Conservation (phyloP, 2,888 invertebrate genomes). For the Meganola albula region DNA sequence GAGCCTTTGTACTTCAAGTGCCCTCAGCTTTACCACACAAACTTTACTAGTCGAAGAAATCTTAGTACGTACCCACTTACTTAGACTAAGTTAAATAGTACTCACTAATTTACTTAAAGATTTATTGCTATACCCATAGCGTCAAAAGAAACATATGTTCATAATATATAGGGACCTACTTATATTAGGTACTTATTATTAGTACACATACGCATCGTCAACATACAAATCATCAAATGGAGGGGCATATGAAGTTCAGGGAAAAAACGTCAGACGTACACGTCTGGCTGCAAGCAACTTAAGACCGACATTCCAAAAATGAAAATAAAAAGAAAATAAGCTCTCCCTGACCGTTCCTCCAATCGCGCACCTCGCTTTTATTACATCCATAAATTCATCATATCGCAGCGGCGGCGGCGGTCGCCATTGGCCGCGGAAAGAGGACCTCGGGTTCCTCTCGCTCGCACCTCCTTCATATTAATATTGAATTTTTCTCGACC, state of each 20-base stretch:
- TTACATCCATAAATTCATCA: conserved; percentile 92
- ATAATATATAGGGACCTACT: no score
- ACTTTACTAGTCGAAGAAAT: no score
- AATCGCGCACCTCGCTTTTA: conserved; percentile 83
- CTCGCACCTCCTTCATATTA: conserved; percentile 85
- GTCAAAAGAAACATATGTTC: no score
- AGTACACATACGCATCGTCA: conserved; percentile 16
- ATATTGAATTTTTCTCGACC: conserved; percentile 87
- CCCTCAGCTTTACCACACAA: conserved; percentile 50
- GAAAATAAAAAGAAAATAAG: conserved; percentile 79
- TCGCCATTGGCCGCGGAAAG: conserved; percentile 77
- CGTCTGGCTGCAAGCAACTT: conserved; percentile 48
- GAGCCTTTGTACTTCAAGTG: conserved; percentile 61
- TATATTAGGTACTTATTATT: no score
- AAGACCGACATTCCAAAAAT: conserved; percentile 71
- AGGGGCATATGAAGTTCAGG: conserved; percentile 34
- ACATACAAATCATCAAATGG: conserved; percentile 28
- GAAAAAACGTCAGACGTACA: conserved; percentile 50
- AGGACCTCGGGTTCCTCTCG: conserved; percentile 72
- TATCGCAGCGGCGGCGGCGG: conserved; percentile 76
- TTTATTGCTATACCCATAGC: no score
- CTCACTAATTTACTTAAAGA: no score
- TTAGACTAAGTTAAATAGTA: no score
- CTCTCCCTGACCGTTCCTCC: conserved; percentile 76
- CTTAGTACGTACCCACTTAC: no score